phyloP scores from a whole-genome alignment of 2,113 vertebrate species.

The Paracanthobrama guichenoti region DNA sequence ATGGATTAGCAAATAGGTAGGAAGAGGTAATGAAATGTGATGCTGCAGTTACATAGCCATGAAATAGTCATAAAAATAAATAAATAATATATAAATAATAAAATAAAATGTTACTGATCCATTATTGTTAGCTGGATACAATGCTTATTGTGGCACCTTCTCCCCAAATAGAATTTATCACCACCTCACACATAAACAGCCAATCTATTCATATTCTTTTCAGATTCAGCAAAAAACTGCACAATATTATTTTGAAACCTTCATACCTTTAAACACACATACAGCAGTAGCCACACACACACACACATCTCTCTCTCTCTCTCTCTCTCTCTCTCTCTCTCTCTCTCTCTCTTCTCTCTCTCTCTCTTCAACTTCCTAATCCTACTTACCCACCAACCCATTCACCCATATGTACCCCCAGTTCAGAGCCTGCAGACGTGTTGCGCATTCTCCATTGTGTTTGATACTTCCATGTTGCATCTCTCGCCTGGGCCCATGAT shows the following conservation, averaged over 20 bases:
- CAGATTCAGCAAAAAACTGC: not conserved
- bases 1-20: not conserved
- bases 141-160: not conserved
- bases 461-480: conserved; percentile 63
- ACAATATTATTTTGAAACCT: not conserved
- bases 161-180: not conserved
- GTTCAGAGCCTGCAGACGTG: conserved; percentile 52
- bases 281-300: not conserved
- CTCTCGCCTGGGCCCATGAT: conserved; percentile 62
- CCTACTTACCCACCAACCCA: not conserved
- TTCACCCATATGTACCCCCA: not conserved
- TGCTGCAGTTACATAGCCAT: not conserved
- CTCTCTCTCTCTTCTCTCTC: too few species aligned
- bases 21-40: not conserved
- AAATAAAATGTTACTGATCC: not conserved
- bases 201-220: not conserved
- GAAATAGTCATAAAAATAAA: not conserved
- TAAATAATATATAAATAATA: too few species aligned
- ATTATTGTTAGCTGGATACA: not conserved
- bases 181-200: too few species aligned
- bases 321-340: too few species aligned
- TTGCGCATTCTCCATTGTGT: conserved; percentile 62
- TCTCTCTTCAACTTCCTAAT: not conserved
- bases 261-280: not conserved
- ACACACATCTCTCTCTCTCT: too few species aligned